phyloP scores from a whole-genome alignment of 2,797 vertebrate genomes.

The Arremon aurantiirostris region DNA sequence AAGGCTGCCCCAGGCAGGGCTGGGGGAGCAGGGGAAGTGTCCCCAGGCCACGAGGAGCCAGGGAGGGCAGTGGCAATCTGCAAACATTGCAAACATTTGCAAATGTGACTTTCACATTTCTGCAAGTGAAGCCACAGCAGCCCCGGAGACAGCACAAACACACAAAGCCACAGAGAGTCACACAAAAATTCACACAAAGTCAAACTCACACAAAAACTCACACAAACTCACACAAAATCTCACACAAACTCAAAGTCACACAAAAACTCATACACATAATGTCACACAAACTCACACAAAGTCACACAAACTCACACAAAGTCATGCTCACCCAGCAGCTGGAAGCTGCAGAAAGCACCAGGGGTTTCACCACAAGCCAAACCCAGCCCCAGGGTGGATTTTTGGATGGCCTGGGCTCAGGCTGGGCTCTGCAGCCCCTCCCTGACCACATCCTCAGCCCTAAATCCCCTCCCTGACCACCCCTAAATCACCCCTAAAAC shows the following conservation, averaged over 20 bases:
- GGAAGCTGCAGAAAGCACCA: neutral
- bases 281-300: too few species aligned
- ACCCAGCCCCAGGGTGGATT: neutral
- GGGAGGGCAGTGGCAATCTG: neutral
- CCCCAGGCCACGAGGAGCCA: neutral
- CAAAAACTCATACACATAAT: too few species aligned
- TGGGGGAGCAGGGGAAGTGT: neutral
- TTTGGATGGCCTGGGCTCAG: neutral
- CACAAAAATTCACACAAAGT: neutral
- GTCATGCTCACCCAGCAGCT: neutral
- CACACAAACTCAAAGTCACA: neutral
- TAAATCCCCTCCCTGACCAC: too few species aligned
- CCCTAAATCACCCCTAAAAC: too few species aligned
- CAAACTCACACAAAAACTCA: neutral
- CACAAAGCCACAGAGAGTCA: neutral
- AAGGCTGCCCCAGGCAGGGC: fast-evolving
- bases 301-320: neutral
- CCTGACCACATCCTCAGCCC: neutral
- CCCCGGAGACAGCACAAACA: neutral
- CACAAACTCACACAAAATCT: neutral
- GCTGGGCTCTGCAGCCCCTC: neutral
- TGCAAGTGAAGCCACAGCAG: neutral
- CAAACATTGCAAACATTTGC: neutral
- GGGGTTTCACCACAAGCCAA: neutral
- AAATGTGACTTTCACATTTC: neutral